phyloP scores from a whole-genome alignment of 2,113 vertebrate species.

The Cyphomyrus plagiostoma region DNA sequence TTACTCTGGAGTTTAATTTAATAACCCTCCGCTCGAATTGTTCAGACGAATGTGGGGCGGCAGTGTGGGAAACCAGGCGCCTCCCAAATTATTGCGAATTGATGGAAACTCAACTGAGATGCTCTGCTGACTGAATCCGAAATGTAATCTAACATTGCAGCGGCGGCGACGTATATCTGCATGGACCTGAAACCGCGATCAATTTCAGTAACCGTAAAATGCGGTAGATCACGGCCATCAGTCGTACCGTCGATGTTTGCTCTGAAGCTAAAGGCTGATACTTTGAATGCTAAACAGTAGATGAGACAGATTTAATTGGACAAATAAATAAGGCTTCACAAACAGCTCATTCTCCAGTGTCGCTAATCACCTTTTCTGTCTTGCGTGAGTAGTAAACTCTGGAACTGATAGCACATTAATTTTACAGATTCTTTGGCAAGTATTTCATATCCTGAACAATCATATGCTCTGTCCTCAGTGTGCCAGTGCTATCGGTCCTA shows the following conservation, averaged over 20 bases:
- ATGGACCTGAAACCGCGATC: not conserved
- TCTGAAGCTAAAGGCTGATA: not conserved
- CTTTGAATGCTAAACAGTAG: not conserved
- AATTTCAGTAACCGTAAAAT: not conserved
- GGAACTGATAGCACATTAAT: not conserved
- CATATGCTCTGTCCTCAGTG: not conserved
- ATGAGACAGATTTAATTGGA: not conserved
- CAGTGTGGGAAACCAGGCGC: not conserved
- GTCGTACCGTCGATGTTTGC: not conserved
- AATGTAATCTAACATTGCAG: not conserved
- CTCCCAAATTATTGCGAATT: not conserved
- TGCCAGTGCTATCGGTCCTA: not conserved
- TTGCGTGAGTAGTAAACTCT: not conserved
- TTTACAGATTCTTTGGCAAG: not conserved
- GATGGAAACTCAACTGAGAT: not conserved
- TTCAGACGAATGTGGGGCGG: not conserved
- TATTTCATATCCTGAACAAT: not conserved
- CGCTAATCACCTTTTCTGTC: not conserved
- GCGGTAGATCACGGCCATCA: not conserved
- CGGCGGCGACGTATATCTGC: not conserved
- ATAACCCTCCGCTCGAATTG: not conserved
- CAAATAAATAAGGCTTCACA: too few relatives aligned
- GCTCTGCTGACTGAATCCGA: not conserved
- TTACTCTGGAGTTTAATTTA: not conserved
- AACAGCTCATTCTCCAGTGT: too few relatives aligned